Base-by-base conservation (phyloP, 2,113 vertebrate species). In the Miniopterus natalensis region DNA sequence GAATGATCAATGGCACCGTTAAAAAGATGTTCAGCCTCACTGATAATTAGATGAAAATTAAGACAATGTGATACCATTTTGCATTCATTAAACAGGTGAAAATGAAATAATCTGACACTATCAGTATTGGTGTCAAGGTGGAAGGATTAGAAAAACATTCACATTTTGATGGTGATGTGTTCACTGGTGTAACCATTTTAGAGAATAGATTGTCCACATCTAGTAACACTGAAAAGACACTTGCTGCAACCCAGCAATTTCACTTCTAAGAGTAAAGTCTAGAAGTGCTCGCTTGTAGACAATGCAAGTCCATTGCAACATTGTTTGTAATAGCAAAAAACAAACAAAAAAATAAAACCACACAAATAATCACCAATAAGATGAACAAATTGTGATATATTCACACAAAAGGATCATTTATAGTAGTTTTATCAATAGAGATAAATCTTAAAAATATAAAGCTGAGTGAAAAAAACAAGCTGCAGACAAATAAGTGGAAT, bases 1-100 rank as follows among this genome's bases (percentile, higher is more conserved):
- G 49, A 68, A 79, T 8, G 36, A 53, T 45, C 31, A 40, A 20
- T 2, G 12, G 51, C 49, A 61, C 11, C 25, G 5, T 2, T 25
- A 75, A 89, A 84, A 80, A 53, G 73, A 84, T 42, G 3, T 20
- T 83, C 45, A 57, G 42, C 14, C 49, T 90, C 27, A 83, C 55
- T 14, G 18, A n/a, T 79, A 74, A 94, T 84, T 77, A 96, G 27
- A 20, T 74, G 49, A 49, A 94, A 94, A 94, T 47, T 53, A 40
- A 78, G 77, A n/a, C 17, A 90, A 31, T 4, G 9, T 70, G 14
- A 47, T 61, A 15, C n/a, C 3, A 53, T 73, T 94, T 89, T 68
- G n/a, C 5, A 63, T 45, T 17, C 21, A 51, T 68, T 57, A 84
- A 83, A 86, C n/a, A 61, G 75, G 29, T 49, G 45, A 49, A 85